Percentiles rank a stretch among this genome's conserved stretches.
These are phyloP conservation scores for Cylloceria caligata DNA, from an alignment of 2,888 invertebrate genomes.

Conservation along the genomic window DNA sequence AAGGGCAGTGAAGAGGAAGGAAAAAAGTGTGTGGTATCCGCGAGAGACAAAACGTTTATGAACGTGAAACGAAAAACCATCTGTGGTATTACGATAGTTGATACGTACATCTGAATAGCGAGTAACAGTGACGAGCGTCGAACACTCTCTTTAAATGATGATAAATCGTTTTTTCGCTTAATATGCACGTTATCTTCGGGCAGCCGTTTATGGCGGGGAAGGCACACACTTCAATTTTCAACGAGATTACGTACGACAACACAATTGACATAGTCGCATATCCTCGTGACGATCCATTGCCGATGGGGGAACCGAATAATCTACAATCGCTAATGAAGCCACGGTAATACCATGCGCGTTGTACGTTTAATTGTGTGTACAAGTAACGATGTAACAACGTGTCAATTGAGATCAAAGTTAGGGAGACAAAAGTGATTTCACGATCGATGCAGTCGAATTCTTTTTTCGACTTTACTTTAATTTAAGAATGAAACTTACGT, in stretches of 20 bases:
- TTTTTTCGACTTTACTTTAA: neutral
- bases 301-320: constrained; percentile 9
- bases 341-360: constrained; percentile 1
- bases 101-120: constrained; percentile 10
- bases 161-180: neutral
- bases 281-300: constrained; percentile 53
- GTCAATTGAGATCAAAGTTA: constrained; percentile 36
- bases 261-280: constrained; percentile 34
- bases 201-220: neutral
- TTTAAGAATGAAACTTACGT: neutral
- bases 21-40: constrained; percentile 36
- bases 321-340: constrained; percentile 22
- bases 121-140: neutral
- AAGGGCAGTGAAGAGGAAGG: constrained; percentile 54
- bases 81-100: constrained; percentile 49
- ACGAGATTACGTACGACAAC: constrained; percentile 28
- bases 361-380: constrained; percentile 36
- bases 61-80: constrained; percentile 58
- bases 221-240: constrained; percentile 21
- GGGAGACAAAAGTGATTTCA: constrained; percentile 22
- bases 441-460: neutral
- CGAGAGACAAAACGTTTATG: constrained; percentile 60
- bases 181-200: neutral
- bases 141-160: neutral
- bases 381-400: constrained; percentile 13